Evolutionary conservation across 1,140 invertebrate genomes (phyloP).

Genomic region (Argopecten irradians): DNA sequence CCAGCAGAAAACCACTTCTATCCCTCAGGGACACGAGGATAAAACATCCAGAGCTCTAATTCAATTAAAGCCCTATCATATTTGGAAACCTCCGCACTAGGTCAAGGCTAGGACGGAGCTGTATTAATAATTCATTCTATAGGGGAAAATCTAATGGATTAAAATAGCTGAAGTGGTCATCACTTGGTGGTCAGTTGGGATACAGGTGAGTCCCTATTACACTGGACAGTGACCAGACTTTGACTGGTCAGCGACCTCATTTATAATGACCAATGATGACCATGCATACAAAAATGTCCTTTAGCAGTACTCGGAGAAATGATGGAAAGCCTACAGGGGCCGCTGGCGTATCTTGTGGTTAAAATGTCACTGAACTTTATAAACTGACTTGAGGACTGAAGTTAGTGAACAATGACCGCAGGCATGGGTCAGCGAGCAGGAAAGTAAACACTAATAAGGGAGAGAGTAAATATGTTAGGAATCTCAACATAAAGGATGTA

Average conservation of each 20-base stretch:
- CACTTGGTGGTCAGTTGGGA: neutral
- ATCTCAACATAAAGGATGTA: no score
- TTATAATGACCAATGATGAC: neutral
- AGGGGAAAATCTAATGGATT: neutral
- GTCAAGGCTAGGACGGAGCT: neutral
- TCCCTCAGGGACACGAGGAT: neutral
- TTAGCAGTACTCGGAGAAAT: neutral
- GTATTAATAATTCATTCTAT: neutral
- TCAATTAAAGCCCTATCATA: neutral
- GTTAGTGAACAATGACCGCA: neutral
- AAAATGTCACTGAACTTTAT: neutral
- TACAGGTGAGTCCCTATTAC: neutral
- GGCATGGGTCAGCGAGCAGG: neutral
- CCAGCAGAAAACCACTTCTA: neutral
- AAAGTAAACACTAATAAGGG: neutral
- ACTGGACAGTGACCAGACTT: neutral
- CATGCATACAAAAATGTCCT: neutral
- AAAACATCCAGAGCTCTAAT: neutral
- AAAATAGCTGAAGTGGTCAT: neutral
- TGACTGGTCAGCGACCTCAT: neutral
- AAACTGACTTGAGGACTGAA: neutral
- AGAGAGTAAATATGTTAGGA: no score
- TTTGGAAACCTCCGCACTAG: neutral
- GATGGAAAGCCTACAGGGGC: neutral
- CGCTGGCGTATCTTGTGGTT: neutral